A percentile compares a stretch with the other conserved stretches of the same genome.
phyloP scores from a whole-genome alignment of 2,888 invertebrate species.

The Scaptomyza tumidula region DNA sequence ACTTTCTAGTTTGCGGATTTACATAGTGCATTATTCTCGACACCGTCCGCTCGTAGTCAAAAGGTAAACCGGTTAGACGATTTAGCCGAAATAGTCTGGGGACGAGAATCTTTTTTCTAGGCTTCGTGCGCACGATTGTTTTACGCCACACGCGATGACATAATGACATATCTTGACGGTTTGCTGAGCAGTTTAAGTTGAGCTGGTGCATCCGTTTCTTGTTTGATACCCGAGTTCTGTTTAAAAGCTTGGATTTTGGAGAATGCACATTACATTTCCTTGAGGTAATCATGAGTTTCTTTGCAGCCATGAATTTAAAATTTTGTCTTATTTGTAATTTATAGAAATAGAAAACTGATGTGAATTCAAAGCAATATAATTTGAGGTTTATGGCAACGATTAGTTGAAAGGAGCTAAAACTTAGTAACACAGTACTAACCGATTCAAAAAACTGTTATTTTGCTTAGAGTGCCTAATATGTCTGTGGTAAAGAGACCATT shows the following conservation, averaged over 20 bases:
- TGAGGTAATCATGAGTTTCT: neutral
- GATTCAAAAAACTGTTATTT: neutral
- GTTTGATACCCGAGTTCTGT: neutral
- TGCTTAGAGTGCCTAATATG: neutral
- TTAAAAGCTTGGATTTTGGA: constrained; percentile 2
- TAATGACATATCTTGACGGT: neutral
- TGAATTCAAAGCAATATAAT: neutral
- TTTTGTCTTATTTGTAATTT: constrained; percentile 13
- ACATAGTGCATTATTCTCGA: constrained; percentile 62
- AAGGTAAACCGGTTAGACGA: constrained; percentile 54
- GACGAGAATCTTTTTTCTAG: constrained; percentile 25
- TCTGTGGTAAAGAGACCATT: neutral
- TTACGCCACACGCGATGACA: constrained; percentile 50
- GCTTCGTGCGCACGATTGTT: constrained; percentile 39
- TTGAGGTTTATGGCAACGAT: neutral
- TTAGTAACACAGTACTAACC: neutral
- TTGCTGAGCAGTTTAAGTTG: neutral
- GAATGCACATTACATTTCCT: neutral
- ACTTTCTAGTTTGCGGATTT: constrained; percentile 45
- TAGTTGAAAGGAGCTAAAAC: neutral
- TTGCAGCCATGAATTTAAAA: constrained; percentile 16
- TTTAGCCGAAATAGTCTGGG: constrained; percentile 59
- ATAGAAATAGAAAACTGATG: neutral
- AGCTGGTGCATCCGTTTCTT: neutral
- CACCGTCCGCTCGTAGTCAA: constrained; percentile 65